phyloP scores from a whole-genome alignment of 2,113 vertebrate genomes.

The Poeciliopsis prolifica region DNA sequence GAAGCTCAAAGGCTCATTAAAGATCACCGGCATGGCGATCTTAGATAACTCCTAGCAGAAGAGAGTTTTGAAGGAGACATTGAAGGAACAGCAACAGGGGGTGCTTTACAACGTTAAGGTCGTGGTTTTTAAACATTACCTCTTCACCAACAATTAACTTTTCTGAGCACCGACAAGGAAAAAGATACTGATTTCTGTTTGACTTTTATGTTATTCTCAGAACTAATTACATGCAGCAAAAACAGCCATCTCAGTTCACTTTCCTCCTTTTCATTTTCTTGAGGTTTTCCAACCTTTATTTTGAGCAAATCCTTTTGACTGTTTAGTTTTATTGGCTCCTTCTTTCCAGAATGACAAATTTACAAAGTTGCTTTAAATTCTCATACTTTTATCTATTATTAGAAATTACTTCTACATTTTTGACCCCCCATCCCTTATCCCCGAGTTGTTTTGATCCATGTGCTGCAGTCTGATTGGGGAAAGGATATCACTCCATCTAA shows the following conservation, averaged over 20 bases:
- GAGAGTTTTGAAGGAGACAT: slow-evolving; percentile 1
- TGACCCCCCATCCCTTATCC: too few relatives aligned
- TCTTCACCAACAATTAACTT: not conserved
- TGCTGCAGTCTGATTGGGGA: too few relatives aligned
- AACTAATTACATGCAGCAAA: too few relatives aligned
- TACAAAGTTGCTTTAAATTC: too few relatives aligned
- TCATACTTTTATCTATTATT: too few relatives aligned
- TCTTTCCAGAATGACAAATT: too few relatives aligned
- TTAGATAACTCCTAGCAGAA: slow-evolving; percentile 91
- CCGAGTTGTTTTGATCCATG: too few relatives aligned
- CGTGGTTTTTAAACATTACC: not conserved
- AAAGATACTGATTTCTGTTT: not conserved
- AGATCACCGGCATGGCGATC: slow-evolving; percentile 97
- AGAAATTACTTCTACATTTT: too few relatives aligned
- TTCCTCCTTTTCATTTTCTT: not conserved
- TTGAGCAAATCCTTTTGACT: not conserved
- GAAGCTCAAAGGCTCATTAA: slow-evolving; percentile 98
- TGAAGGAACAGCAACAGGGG: not conserved
- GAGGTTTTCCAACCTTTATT: too few relatives aligned
- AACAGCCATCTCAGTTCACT: not conserved
- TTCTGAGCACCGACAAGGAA: not conserved
- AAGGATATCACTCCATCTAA: too few relatives aligned
- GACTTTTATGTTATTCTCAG: not conserved
- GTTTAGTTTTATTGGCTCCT: not conserved
- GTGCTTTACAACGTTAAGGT: not conserved